These are phyloP conservation scores for Galeruca laticollis DNA, from an alignment of 2,888 invertebrate genomes.

Conservation along the genomic window DNA sequence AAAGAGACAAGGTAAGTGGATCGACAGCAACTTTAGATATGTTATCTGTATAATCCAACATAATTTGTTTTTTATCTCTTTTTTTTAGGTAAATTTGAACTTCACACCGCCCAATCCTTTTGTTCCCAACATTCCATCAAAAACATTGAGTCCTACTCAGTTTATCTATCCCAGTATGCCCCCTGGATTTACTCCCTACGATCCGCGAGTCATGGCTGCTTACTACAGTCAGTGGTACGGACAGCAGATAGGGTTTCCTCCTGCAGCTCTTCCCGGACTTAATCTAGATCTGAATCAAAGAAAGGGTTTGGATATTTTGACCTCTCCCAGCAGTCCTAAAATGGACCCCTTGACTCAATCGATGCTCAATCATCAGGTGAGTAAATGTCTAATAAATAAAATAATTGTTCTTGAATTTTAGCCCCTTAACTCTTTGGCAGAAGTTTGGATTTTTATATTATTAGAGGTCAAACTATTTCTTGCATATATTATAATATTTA, in stretches of 20 bases:
- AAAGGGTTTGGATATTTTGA: slow-evolving; percentile 55
- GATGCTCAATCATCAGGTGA: slow-evolving; percentile 46
- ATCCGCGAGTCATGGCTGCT: slow-evolving; percentile 64
- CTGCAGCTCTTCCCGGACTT: slow-evolving; percentile 52
- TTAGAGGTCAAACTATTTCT: neutral
- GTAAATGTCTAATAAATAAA: no score
- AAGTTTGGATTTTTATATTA: no score
- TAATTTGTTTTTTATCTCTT: slow-evolving; percentile 2
- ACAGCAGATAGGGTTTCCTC: slow-evolving; percentile 55
- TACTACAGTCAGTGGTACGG: slow-evolving; percentile 61
- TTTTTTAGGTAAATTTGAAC: slow-evolving; percentile 56
- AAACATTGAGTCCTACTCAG: slow-evolving; percentile 63
- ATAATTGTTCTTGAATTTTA: no score
- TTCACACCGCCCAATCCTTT: slow-evolving; percentile 66
- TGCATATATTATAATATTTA: slow-evolving; percentile 3
- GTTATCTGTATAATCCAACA: no score
- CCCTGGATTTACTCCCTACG: slow-evolving; percentile 63
- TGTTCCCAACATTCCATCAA: slow-evolving; percentile 64
- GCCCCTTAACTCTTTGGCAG: no score
- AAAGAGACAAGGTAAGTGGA: slow-evolving; percentile 43
- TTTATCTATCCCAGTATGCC: slow-evolving; percentile 61
- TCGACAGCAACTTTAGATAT: slow-evolving; percentile 40
- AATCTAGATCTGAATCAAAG: slow-evolving; percentile 53
- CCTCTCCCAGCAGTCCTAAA: slow-evolving; percentile 50
- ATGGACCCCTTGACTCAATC: slow-evolving; percentile 41